Percentiles rank a stretch among this genome's conserved stretches.
Conservation (phyloP, 1,140 invertebrate species). For the Agrypnia vestita region DNA sequence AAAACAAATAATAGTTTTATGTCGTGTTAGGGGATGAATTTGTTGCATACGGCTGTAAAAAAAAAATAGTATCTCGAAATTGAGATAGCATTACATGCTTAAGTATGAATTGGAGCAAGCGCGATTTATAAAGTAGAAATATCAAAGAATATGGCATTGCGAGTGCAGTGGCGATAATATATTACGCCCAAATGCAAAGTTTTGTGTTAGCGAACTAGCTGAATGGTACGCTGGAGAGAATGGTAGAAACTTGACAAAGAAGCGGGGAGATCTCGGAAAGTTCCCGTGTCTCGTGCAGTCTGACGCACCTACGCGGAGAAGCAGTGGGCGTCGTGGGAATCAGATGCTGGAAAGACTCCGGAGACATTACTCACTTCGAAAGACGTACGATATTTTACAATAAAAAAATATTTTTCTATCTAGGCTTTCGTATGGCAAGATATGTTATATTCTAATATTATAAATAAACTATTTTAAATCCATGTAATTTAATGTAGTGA, state of each 20-base stretch:
- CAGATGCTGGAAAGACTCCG: background rate
- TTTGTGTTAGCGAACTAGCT: conserved; percentile 4
- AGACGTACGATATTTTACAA: too few species aligned
- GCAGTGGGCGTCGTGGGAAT: background rate
- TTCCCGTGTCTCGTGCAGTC: conserved; percentile 4
- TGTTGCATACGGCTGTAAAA: conserved; percentile 14
- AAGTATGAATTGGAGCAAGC: background rate
- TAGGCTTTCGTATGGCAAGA: too few species aligned
- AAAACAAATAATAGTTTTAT: conserved; percentile 33
- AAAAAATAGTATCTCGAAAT: conserved; percentile 17
- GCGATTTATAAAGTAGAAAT: background rate
- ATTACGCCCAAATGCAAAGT: conserved; percentile 5
- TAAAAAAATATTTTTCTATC: too few species aligned
- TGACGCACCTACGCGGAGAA: background rate
- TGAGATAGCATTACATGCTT: background rate
- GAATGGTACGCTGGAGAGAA: conserved; percentile 2
- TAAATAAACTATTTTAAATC: too few species aligned
- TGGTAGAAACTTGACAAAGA: conserved; percentile 14
- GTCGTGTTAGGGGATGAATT: conserved; percentile 30
- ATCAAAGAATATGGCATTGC: background rate
- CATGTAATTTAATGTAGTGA: too few species aligned
- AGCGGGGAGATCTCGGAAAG: background rate
- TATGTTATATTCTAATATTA: too few species aligned
- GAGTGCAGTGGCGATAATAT: background rate
- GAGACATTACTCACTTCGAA: too few species aligned